Evolutionary conservation across 1,140 invertebrate genomes (phyloP), one percentile per base, ranked within the genome.

Genomic region (Piezodorus guildinii): DNA sequence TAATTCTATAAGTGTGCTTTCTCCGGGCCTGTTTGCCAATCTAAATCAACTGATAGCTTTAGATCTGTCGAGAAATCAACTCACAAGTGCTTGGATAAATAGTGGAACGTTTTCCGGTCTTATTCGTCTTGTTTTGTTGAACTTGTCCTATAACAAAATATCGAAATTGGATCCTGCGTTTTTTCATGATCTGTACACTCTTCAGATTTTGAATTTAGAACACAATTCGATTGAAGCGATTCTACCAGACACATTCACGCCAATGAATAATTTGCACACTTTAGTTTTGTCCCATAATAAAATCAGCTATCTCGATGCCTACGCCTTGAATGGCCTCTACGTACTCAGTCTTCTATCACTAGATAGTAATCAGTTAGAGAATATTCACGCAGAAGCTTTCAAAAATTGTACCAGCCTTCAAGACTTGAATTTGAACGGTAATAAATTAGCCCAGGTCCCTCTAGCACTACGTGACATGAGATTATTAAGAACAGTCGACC

Each of bases 41-140:
- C 80, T 96, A 70, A 85, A 89, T 69, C 87, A 92, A 71, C 78
- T 97, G 63, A 81, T 90, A 69, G 82, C 88, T 0, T 75, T 97
- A 54, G 90, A 96, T 74, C 77, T 96, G 69, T 92, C 90, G 19
- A 82, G 83, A 69, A 97, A 97, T 77, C 81, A 86, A 72, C 77
- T 97, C 27, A 88, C 87, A 23, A 88, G 84, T 70, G 83, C 81
- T 12, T 94, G 85, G 90, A 85, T 91, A 16, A 87, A 86, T 70
- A 79, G 81, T 8, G 84, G 83, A 59, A 91, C 89, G 19, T 94
- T 96, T 70, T 82, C 85, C 15, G 91, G 91, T 5, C 79, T 95
- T 17, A 92, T 91, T 67, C 83, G 90, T 25, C 78, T 96, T 64
- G 88, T 94, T 1, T 76, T 92, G 5, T 76, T 96, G 21, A 90